Evolutionary conservation across 2,888 invertebrate genomes (phyloP).

Genomic region (Perizoma flavofasciatum): DNA sequence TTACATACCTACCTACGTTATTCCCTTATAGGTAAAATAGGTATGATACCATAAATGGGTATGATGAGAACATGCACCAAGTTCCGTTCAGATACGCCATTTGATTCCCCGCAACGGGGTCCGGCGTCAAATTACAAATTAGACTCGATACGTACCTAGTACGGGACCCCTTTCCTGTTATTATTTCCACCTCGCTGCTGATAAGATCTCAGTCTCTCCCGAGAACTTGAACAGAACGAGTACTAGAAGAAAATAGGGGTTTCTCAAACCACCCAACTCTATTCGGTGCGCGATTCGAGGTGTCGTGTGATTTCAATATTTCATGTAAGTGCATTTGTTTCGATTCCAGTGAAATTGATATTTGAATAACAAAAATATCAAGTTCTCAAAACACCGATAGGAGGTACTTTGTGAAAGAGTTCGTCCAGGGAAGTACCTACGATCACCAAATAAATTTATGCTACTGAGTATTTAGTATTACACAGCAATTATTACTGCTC

Average conservation of each 20-base stretch:
- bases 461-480: no score
- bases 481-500: no score
- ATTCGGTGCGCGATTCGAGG: background rate
- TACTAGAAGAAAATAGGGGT: background rate
- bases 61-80: slow-evolving; percentile 24
- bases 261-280: background rate
- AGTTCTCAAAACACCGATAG: no score
- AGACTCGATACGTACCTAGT: slow-evolving; percentile 39
- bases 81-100: slow-evolving; percentile 16
- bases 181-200: slow-evolving; percentile 34
- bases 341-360: no score
- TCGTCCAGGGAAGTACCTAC: no score
- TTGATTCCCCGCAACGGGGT: slow-evolving; percentile 17
- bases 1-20: no score
- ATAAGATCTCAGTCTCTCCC: slow-evolving; percentile 8
- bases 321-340: no score
- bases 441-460: no score
- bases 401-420: no score
- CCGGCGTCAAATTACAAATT: slow-evolving; percentile 47
- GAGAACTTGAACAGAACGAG: slow-evolving; percentile 20
- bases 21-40: no score
- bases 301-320: background rate
- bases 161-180: slow-evolving; percentile 48
- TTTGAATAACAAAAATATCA: no score
- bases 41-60: no score